Conservation (phyloP, 2,113 vertebrate species). For the Entomyzon cyanotis region DNA sequence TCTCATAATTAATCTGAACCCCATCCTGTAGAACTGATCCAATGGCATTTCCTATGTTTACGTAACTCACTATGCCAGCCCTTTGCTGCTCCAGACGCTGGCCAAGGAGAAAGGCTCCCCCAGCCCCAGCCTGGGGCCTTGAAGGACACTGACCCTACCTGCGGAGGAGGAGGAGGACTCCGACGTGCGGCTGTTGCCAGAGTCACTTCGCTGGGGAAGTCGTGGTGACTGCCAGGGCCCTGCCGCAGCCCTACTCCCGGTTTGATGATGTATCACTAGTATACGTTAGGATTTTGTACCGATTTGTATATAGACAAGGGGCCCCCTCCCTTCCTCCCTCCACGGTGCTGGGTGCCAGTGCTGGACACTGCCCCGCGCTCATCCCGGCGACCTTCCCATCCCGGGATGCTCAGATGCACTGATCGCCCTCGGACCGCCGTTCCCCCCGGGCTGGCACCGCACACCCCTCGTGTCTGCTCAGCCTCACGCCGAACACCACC, state of each 20-base stretch:
- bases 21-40: neutral
- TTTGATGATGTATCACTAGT: neutral
- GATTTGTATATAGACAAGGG: neutral
- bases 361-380: constrained; percentile 25
- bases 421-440: neutral
- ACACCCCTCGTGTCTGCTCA: neutral
- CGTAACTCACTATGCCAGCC: neutral
- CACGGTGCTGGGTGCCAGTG: neutral
- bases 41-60: neutral
- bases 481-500: rapidly evolving
- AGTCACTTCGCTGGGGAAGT: neutral
- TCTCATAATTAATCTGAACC: neutral
- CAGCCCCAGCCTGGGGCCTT: neutral
- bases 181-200: neutral
- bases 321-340: neutral
- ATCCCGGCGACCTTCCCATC: neutral
- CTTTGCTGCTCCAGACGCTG: neutral
- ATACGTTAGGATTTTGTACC: neutral
- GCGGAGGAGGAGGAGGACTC: neutral
- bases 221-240: neutral
- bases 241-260: neutral
- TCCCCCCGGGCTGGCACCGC: neutral
- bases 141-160: neutral
- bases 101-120: neutral
- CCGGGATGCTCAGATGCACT: neutral